These are phyloP conservation scores for Glomeris maerens DNA, from an alignment of 1,140 invertebrate genomes.

Conservation along the genomic window DNA sequence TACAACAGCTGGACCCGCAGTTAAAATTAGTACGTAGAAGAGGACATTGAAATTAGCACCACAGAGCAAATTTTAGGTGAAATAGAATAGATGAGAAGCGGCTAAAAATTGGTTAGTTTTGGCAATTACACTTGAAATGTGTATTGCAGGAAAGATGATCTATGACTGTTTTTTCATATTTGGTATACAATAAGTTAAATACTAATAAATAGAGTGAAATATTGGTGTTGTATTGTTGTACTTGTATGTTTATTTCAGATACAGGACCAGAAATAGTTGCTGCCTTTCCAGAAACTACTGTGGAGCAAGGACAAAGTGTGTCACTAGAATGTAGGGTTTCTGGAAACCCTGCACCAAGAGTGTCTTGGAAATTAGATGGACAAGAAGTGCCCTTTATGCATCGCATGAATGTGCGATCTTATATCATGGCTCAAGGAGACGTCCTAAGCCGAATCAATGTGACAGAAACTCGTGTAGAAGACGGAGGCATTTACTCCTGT, in stretches of 20 bases:
- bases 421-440: conserved; percentile 77
- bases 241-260: conserved; percentile 40
- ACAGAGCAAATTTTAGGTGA: no score
- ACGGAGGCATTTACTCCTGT: conserved; percentile 83
- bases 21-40: no score
- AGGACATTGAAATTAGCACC: no score
- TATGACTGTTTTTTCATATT: no score
- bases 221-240: no score
- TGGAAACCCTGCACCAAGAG: conserved; percentile 45
- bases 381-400: conserved; percentile 47
- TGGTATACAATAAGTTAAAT: no score
- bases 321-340: conserved; percentile 70
- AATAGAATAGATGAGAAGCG: no score
- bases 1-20: no score
- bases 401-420: conserved; percentile 58
- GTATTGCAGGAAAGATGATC: no score
- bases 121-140: no score
- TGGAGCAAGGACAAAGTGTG: conserved; percentile 63
- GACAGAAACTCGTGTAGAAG: conserved; percentile 67
- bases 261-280: conserved; percentile 63
- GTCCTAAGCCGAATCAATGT: conserved; percentile 91
- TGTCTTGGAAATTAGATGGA: conserved; percentile 66
- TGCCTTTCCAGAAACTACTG: conserved; percentile 65
- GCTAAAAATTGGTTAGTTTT: no score
- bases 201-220: no score